Evolutionary conservation across 2,888 invertebrate species (phyloP).

Genomic region (Lapara coniferarum): DNA sequence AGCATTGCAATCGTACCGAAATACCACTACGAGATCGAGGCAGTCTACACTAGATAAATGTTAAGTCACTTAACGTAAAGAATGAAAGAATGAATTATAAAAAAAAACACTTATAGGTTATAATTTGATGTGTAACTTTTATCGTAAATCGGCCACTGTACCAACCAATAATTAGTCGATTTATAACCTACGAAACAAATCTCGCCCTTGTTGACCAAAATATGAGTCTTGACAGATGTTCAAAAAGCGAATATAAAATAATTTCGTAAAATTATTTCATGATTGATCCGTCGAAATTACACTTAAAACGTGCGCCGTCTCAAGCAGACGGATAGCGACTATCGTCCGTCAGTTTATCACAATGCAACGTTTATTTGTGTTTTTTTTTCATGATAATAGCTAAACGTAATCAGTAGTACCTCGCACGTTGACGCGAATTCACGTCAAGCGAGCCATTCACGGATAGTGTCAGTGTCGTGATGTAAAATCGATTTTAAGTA

Average conservation of each 20-base stretch:
- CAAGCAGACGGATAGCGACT: not conserved
- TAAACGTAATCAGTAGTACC: conserved; percentile 61
- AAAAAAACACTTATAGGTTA: not conserved
- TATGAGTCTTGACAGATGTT: no score
- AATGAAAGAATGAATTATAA: not conserved
- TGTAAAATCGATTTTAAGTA: conserved; percentile 13
- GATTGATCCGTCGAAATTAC: not conserved
- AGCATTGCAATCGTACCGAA: no score
- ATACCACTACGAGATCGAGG: no score
- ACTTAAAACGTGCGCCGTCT: conserved; percentile 1
- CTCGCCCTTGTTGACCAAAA: no score
- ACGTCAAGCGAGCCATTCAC: conserved; percentile 42
- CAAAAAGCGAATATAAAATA: no score
- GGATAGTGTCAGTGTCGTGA: conserved; percentile 6
- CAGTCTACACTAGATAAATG: no score
- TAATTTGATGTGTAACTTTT: no score
- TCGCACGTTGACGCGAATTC: conserved; percentile 53
- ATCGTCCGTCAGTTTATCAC: conserved; percentile 11
- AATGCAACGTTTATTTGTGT: conserved; percentile 60
- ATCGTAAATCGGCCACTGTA: no score
- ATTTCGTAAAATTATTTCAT: no score
- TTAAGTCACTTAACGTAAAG: not conserved
- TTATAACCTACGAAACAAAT: no score
- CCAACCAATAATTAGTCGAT: no score
- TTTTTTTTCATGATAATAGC: conserved; percentile 66